Percentiles rank a stretch among this genome's conserved stretches.
phyloP scores from a whole-genome alignment of 2,113 vertebrate species.

The Bostrychus sinensis region DNA sequence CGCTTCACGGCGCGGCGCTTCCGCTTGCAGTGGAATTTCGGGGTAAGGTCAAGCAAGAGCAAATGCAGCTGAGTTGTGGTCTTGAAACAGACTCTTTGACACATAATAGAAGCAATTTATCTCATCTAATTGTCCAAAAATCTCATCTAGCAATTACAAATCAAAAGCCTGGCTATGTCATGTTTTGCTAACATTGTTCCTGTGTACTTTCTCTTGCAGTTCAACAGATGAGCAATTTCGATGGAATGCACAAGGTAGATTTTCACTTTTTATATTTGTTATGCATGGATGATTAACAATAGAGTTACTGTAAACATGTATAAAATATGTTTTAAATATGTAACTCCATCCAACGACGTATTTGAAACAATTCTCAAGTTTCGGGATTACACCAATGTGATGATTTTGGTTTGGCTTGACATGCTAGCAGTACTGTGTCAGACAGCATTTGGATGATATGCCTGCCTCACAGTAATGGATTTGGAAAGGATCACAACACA shows the following conservation, averaged over 20 bases:
- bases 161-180: neutral
- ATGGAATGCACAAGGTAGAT: constrained; percentile 96
- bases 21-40: no score
- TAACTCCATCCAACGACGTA: no score
- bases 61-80: neutral
- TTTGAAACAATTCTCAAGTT: constrained; percentile 12
- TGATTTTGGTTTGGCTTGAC: constrained; percentile 16
- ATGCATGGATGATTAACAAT: neutral
- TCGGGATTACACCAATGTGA: constrained; percentile 8
- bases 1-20: no score
- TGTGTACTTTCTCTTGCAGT: constrained; percentile 80
- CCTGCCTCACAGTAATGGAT: no score
- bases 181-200: constrained; percentile 9
- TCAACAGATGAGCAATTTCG: constrained; percentile 95
- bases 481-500: no score
- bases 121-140: neutral
- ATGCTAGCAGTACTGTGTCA: constrained; percentile 16
- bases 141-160: neutral
- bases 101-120: no score
- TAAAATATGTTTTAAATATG: neutral
- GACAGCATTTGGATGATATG: constrained; percentile 24
- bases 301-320: no score
- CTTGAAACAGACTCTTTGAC: no score
- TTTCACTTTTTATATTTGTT: neutral
- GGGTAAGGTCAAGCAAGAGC: no score